phyloP scores from a whole-genome alignment of 37 sponge, comb jelly and placozoan genomes.

The Halichondria panicea region DNA sequence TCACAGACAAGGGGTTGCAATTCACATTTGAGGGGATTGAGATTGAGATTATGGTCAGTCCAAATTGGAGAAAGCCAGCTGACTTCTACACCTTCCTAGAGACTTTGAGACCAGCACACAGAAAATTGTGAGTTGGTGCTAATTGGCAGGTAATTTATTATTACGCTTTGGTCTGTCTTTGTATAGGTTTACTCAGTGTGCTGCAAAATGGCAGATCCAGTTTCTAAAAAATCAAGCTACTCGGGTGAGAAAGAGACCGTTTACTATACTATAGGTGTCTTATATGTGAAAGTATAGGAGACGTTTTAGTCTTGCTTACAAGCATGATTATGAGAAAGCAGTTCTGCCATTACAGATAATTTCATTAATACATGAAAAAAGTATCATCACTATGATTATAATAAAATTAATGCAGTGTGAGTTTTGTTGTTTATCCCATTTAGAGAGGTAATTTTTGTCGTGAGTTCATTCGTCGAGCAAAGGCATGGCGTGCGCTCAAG shows the following conservation, averaged over 20 bases:
- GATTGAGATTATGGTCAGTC: constrained; percentile 51
- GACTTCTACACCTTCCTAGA: constrained; percentile 39
- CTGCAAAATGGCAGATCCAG: constrained; percentile 66
- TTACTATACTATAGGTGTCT: too few relatives aligned
- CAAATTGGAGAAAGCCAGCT: constrained; percentile 32
- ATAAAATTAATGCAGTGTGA: not conserved
- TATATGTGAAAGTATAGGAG: too few relatives aligned
- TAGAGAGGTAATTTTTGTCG: not conserved
- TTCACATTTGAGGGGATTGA: constrained; percentile 43
- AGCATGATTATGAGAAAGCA: not conserved
- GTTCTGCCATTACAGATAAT: too few relatives aligned
- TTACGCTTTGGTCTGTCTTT: too few relatives aligned
- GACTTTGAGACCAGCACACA: constrained; percentile 2
- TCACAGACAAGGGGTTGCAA: constrained; percentile 17
- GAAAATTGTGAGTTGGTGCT: constrained; percentile 24
- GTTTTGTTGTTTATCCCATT: not conserved
- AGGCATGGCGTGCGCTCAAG: constrained; percentile 60
- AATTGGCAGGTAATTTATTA: too few relatives aligned
- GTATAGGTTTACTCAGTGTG: constrained; percentile 31
- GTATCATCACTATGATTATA: not conserved
- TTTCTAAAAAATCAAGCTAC: constrained; percentile 47
- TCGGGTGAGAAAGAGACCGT: constrained; percentile 45
- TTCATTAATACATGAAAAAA: too few relatives aligned
- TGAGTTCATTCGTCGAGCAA: constrained; percentile 61
- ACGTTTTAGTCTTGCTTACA: too few relatives aligned